Conservation (phyloP, 1,140 invertebrate species). For the Drosophila yakuba region DNA sequence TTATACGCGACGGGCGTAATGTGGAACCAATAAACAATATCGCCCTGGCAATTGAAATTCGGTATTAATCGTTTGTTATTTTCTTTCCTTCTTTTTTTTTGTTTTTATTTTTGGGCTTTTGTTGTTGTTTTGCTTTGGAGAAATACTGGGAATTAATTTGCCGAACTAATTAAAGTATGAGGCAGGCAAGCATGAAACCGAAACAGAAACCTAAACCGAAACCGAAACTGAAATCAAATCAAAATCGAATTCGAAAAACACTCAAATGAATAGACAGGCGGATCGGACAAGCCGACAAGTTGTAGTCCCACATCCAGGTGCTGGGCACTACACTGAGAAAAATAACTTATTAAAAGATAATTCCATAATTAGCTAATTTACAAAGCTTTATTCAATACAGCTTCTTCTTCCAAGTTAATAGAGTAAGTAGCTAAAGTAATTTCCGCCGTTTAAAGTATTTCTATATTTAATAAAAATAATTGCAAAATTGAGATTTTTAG, state of each 20-base stretch:
- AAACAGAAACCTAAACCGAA: conserved; percentile 3
- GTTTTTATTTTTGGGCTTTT: background rate
- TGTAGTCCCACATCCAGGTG: conserved; percentile 10
- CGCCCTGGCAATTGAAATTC: conserved; percentile 52
- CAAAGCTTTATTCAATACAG: too few relatives aligned
- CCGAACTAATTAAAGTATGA: conserved; percentile 39
- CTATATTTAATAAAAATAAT: background rate
- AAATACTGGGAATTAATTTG: conserved; percentile 23
- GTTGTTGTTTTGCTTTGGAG: background rate
- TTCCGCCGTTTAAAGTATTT: background rate
- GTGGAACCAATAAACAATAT: conserved; percentile 70
- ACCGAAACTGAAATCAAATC: conserved; percentile 58
- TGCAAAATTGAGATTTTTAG: background rate
- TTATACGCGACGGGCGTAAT: conserved; percentile 60
- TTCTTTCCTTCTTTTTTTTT: too few relatives aligned
- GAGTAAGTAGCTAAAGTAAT: too few relatives aligned
- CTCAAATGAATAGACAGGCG: conserved; percentile 74
- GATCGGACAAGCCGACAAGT: conserved; percentile 61
- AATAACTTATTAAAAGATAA: too few relatives aligned
- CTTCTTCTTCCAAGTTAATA: too few relatives aligned
- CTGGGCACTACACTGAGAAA: conserved; percentile 9
- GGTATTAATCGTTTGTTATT: conserved; percentile 27
- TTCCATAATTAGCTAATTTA: too few relatives aligned
- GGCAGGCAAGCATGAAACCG: conserved; percentile 64
- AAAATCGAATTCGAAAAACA: conserved; percentile 62